Conservation (phyloP, 2,888 invertebrate species). For the Scaeva pyrastri region DNA sequence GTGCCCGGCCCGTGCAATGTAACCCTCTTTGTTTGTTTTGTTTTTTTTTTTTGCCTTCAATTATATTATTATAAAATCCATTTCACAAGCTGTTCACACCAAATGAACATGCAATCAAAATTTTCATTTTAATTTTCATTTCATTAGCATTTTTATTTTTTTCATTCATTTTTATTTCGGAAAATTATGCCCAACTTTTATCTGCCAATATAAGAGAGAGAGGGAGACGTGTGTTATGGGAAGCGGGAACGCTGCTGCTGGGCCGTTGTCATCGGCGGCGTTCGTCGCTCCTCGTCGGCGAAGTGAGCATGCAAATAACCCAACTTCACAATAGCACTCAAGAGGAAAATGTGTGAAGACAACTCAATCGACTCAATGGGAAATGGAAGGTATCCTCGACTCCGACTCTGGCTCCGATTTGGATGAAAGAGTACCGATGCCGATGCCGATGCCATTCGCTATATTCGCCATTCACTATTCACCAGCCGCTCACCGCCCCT, state of each 20-base stretch:
- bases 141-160: conserved; percentile 55
- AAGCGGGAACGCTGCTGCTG: neutral
- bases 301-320: conserved; percentile 56
- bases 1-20: neutral
- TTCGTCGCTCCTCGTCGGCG: no score
- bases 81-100: conserved; percentile 71
- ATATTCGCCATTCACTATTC: no score
- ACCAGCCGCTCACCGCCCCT: neutral
- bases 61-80: conserved; percentile 51
- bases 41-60: conserved; percentile 41
- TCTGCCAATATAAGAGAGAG: neutral
- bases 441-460: no score
- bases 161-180: conserved; percentile 2
- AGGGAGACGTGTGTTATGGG: neutral
- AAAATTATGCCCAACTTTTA: conserved; percentile 12
- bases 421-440: conserved; percentile 43
- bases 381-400: conserved; percentile 55
- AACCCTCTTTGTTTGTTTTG: neutral
- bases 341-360: conserved; percentile 61
- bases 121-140: conserved; percentile 64
- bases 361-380: conserved; percentile 64
- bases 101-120: conserved; percentile 67
- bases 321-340: conserved; percentile 56
- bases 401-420: neutral
- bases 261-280: neutral